Conservation (phyloP, 1,140 invertebrate species). For the Helicoverpa zea region DNA sequence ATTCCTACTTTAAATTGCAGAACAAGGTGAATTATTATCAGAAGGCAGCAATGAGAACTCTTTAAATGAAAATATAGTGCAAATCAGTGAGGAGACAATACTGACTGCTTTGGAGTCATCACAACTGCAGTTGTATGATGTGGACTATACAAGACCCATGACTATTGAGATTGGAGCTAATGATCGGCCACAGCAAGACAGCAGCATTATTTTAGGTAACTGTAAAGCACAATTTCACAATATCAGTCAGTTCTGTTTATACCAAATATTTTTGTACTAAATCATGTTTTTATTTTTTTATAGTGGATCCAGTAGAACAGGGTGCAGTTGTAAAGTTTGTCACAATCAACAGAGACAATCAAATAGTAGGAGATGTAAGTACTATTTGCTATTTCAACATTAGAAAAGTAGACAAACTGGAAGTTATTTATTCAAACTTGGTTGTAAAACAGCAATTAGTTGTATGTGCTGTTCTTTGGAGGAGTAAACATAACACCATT, state of each 20-base stretch:
- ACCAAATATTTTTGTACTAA: no score
- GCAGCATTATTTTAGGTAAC: slow-evolving; percentile 75
- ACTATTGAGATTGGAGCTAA: slow-evolving; percentile 79
- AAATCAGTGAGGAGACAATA: slow-evolving; percentile 78
- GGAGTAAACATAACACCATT: no score
- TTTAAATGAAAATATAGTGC: slow-evolving; percentile 69
- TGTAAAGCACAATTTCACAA: no score
- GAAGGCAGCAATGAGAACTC: slow-evolving; percentile 65
- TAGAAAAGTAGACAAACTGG: no score
- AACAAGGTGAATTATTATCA: slow-evolving; percentile 70
- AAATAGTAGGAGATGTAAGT: slow-evolving; percentile 80
- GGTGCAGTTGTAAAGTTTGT: slow-evolving; percentile 72
- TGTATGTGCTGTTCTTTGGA: no score
- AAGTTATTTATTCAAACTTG: no score
- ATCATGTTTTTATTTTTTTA: slow-evolving; percentile 23
- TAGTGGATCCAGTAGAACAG: slow-evolving; percentile 78
- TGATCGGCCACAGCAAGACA: slow-evolving; percentile 75
- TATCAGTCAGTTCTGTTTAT: no score
- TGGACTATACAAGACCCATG: slow-evolving; percentile 75
- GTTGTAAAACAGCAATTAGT: no score
- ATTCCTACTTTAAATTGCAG: slow-evolving; percentile 59
- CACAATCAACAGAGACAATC: slow-evolving; percentile 76
- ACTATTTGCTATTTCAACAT: background rate
- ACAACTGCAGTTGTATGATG: slow-evolving; percentile 71
- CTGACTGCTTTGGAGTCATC: slow-evolving; percentile 78